Base-by-base conservation (phyloP, 2,797 vertebrate genomes). In the Epinephelus awoara region DNA sequence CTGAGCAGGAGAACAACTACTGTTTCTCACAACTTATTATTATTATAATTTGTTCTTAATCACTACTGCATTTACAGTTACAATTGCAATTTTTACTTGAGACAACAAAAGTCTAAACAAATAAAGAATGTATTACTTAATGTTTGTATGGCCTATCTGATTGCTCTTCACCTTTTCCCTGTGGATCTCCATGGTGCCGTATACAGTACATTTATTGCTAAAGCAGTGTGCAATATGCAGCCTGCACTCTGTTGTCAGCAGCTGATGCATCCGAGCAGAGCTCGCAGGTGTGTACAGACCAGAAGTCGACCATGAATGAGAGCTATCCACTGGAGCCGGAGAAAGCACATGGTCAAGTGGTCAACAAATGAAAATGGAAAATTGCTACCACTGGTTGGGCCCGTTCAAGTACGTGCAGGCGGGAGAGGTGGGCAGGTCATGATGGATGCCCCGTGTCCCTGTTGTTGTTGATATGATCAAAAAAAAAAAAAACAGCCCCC, bases 321-420 rank as follows among this genome's bases (percentile, higher is more conserved):
- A 91, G 80, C 91, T 93, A 89, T 94, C 93, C 80, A 82, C 83
- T 13, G 47, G 51, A 79, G 87, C 90, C 47, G 67, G 81, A 85
- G 83, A 88, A 93, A 92, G 90, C 94, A 94, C 93, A 95, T 92
- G 96, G 95, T 96, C 94, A 96, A 96, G 95, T 96, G 95, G 95
- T 95, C 94, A 95, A 93, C 94, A 96, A 95, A 96, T 96, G 93
- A 94, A 95, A 95, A 95, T 77, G 88, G 94, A 96, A 96, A 96
- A 96, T 96, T 96, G 94, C 92, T 90, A 85, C 92, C 91, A 93
- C 93, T 96, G 91, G 92, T 95, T 91, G 83, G 70, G 84, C 80
- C 84, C 75, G 76, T 91, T 94, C 88, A 94, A 94, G 94, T 93
- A 88, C 84, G 87, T 88, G 87, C 88, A 92, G 83, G 83, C 84